Percentiles rank a stretch among this genome's conserved stretches.
phyloP scores from a whole-genome alignment of 2,797 vertebrate genomes.

The Acanthopagrus latus region DNA sequence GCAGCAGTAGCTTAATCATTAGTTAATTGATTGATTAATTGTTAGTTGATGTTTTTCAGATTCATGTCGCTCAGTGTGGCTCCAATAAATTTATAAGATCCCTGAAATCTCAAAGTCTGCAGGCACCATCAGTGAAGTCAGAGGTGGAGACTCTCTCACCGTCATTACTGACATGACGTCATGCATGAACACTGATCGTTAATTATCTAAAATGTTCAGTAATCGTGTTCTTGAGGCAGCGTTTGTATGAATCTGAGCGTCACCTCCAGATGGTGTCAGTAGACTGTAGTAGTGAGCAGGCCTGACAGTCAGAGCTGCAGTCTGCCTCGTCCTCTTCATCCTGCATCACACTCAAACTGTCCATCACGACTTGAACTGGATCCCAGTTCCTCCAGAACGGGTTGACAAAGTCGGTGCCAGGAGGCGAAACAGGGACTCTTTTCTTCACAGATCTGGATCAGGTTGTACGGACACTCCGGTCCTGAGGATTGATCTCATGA shows the following conservation, averaged over 20 bases:
- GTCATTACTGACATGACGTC: no score
- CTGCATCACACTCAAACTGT: constrained; percentile 32
- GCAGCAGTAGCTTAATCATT: no score
- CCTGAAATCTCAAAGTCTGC: no score
- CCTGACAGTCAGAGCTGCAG: constrained; percentile 33
- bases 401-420: not conserved
- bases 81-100: no score
- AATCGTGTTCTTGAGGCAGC: not conserved
- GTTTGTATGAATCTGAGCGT: constrained; percentile 21
- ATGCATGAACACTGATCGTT: not conserved
- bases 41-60: no score
- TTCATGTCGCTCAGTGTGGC: no score
- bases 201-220: not conserved
- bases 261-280: constrained; percentile 50
- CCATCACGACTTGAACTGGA: constrained; percentile 43
- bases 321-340: constrained; percentile 27
- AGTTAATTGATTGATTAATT: no score
- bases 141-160: no score
- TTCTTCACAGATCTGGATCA: constrained; percentile 17
- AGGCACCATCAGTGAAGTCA: no score
- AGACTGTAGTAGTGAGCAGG: constrained; percentile 30
- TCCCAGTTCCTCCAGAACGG: constrained; percentile 21
- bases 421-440: constrained; percentile 3
- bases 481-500: not conserved
- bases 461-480: not conserved